Percentiles rank a stretch among this genome's conserved stretches.
Evolutionary conservation across 2,797 vertebrate genomes (phyloP).

Genomic region (Mustela erminea): DNA sequence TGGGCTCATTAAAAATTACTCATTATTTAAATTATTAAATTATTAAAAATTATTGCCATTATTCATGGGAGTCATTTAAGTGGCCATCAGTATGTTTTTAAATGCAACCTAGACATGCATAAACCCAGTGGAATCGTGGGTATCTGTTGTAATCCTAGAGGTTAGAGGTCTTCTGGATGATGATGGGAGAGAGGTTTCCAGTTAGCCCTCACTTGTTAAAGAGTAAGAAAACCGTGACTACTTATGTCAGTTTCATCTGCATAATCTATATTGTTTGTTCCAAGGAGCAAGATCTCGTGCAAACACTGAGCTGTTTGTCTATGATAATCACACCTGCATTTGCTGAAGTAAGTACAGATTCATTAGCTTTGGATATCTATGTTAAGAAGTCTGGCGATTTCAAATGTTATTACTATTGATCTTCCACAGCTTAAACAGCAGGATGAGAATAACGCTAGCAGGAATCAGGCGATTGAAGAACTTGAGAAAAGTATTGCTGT

Average conservation of each 20-base stretch:
- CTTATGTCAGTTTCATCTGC: slow-evolving; percentile 47
- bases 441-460: slow-evolving; percentile 92
- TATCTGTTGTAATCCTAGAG: not conserved
- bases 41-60: too few species aligned
- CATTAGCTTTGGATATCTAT: slow-evolving; percentile 22
- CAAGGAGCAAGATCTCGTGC: slow-evolving; percentile 93
- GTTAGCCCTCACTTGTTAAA: slow-evolving; percentile 8
- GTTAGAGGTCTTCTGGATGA: not conserved
- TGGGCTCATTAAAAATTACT: slow-evolving; percentile 25
- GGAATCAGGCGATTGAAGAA: slow-evolving; percentile 94
- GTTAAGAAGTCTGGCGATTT: slow-evolving; percentile 31
- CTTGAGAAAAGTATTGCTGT: slow-evolving; percentile 94
- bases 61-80: slow-evolving; percentile 47
- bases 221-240: slow-evolving; percentile 42
- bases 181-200: not conserved
- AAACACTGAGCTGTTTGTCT: slow-evolving; percentile 92
- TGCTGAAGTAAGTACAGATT: slow-evolving; percentile 90
- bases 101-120: slow-evolving; percentile 16
- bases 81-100: not conserved
- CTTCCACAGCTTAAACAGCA: slow-evolving; percentile 93
- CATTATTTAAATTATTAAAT: too few species aligned
- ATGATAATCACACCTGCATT: slow-evolving; percentile 95
- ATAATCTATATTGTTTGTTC: slow-evolving; percentile 68
- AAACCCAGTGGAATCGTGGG: not conserved
- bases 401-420: slow-evolving; percentile 52